Evolutionary conservation across 2,113 vertebrate genomes (phyloP), one percentile per base, ranked within the genome.

Genomic region (Oryzias javanicus): DNA sequence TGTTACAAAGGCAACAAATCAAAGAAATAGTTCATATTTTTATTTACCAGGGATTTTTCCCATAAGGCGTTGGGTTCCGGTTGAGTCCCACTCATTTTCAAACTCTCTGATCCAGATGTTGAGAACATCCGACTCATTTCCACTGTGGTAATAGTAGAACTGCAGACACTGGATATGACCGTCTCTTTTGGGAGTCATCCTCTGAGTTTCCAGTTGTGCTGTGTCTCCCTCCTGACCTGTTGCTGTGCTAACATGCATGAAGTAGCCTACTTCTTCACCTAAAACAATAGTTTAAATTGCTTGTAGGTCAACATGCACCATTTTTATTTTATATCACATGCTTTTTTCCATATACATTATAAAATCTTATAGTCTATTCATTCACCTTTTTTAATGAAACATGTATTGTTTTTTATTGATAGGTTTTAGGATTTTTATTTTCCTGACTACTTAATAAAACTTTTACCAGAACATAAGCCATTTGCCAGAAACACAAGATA

Each of bases 61-160:
- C 20, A 86, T 66, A 14, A 90, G 72, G 19, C 48, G 35, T 88
- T 8, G 82, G 35, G 47, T 64, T 1, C 92, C 89, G 67, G 65
- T 0, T 51, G 50, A 0, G 3, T 77, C 54, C 1, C 1, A 0
- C 1, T 46, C 18, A 12, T 72, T 2, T 5, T 69, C 0, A 63
- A 80, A 95, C 46, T 94, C 89, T 77, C 86, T 90, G 44, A 93
- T 60, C 62, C 82, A 92, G 67, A 96, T 81, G 20, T 87, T 88
- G 19, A 95, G 86, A 4, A 5, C 2, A 1, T 94, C 92, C 0
- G 25, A 72, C 71, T 73, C 6, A 0, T 58, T 78, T 18, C 94
- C 92, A 0, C 81, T 94, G 70, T 92, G 35, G 42, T 90, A 93
- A 49, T 93, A 90, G 80, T 91, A 95, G 79, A 96, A 95, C 59